Evolutionary conservation across 2,888 invertebrate species (phyloP).

Genomic region (Oxycera nigricornis): DNA sequence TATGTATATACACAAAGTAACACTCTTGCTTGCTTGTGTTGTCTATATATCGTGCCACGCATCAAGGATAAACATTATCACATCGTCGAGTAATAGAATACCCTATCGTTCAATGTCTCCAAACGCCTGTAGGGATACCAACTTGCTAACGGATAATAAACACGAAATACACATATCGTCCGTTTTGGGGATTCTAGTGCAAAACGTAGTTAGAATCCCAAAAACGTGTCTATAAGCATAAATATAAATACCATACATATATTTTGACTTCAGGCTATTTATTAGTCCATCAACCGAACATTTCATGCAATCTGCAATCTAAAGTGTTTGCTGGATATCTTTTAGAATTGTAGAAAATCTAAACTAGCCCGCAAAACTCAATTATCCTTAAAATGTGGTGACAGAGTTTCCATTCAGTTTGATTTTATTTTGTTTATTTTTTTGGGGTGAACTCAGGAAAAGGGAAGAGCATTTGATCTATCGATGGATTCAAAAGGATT

Average conservation of each 20-base stretch:
- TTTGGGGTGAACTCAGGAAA: neutral
- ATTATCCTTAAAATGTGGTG: conserved; percentile 10
- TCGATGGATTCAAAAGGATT: neutral
- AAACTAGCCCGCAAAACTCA: conserved; percentile 1
- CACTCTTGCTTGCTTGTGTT: neutral
- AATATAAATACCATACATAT: neutral
- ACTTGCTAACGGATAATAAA: conserved; percentile 36
- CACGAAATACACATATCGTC: conserved; percentile 6
- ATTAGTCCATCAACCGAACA: conserved; percentile 33
- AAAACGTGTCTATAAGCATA: neutral
- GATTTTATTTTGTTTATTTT: no score
- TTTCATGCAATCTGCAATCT: conserved; percentile 33
- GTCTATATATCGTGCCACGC: conserved; percentile 12
- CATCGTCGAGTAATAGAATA: conserved; percentile 24
- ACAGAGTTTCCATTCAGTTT: no score
- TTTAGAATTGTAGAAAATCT: neutral
- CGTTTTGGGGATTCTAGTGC: neutral
- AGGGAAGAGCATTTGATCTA: neutral
- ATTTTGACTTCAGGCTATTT: conserved; percentile 28
- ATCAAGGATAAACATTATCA: conserved; percentile 30
- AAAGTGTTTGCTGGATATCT: conserved; percentile 15
- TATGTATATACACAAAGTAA: neutral
- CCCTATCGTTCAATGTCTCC: conserved; percentile 20
- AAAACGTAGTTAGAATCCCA: neutral
- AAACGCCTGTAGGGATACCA: neutral